phyloP scores from a whole-genome alignment of 2,797 vertebrate genomes.

The Liasis olivaceus region DNA sequence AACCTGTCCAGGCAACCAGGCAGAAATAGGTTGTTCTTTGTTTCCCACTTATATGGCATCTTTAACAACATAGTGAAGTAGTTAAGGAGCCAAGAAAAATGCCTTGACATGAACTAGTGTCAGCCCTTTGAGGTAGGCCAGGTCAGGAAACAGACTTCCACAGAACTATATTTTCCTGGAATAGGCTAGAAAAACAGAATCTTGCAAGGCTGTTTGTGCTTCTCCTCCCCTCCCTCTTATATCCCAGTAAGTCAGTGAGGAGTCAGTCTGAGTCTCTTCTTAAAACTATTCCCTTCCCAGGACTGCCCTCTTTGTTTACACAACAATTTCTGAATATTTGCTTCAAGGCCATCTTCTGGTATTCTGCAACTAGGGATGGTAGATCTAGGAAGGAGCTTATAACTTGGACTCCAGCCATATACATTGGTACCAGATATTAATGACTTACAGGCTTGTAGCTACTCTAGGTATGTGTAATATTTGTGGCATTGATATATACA shows the following conservation, averaged over 20 bases:
- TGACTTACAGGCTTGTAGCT: neutral
- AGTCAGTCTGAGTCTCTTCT: neutral
- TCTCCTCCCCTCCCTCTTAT: neutral
- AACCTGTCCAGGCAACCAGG: neutral
- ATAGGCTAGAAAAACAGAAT: neutral
- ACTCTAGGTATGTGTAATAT: neutral
- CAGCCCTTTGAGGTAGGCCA: neutral
- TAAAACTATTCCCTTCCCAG: neutral
- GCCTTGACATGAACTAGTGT: neutral
- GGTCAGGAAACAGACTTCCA: neutral
- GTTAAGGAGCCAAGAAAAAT: neutral
- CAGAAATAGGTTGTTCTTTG: neutral
- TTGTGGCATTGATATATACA: neutral
- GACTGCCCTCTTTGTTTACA: neutral
- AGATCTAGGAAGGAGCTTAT: neutral
- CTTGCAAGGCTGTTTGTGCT: neutral
- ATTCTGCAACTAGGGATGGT: neutral
- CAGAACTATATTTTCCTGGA: neutral
- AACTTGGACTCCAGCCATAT: neutral
- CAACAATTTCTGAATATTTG: neutral
- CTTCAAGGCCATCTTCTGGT: neutral
- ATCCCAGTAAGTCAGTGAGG: neutral
- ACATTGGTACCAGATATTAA: neutral
- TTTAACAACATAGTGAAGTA: neutral
- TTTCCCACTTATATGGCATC: neutral